These are phyloP conservation scores for Picathartes gymnocephalus DNA, from an alignment of 2,113 vertebrate species.

Conservation along the genomic window DNA sequence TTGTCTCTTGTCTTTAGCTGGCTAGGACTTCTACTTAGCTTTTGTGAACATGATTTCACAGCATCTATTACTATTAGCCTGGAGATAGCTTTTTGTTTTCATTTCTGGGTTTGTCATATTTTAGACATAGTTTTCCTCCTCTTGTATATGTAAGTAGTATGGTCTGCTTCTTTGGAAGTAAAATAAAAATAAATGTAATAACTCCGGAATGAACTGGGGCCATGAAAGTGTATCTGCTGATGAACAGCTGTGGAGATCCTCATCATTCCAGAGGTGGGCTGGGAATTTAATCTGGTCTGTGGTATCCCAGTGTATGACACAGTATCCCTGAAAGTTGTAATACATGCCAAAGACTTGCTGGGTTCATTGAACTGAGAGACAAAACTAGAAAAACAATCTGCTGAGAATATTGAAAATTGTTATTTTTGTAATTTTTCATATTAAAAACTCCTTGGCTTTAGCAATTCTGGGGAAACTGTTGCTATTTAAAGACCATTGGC, in stretches of 20 bases:
- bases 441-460: background rate
- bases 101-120: background rate
- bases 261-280: background rate
- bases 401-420: background rate
- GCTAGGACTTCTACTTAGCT: background rate
- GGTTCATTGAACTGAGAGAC: background rate
- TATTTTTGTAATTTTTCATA: background rate
- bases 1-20: background rate
- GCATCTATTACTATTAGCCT: background rate
- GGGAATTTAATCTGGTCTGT: background rate
- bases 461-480: background rate
- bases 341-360: rapidly evolving
- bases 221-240: background rate
- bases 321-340: background rate
- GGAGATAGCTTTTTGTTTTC: background rate
- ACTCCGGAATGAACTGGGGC: background rate
- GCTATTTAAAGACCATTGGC: background rate
- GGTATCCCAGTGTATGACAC: rapidly evolving
- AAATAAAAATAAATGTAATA: background rate
- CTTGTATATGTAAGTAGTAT: background rate
- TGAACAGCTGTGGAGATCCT: background rate
- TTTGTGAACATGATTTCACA: background rate
- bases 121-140: background rate
- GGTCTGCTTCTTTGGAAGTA: background rate
- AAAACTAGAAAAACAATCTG: background rate